Evolutionary conservation across 92 coral and sea anemone species (phyloP), one percentile per base, ranked within the genome.

Genomic region (Actinostola sp.): DNA sequence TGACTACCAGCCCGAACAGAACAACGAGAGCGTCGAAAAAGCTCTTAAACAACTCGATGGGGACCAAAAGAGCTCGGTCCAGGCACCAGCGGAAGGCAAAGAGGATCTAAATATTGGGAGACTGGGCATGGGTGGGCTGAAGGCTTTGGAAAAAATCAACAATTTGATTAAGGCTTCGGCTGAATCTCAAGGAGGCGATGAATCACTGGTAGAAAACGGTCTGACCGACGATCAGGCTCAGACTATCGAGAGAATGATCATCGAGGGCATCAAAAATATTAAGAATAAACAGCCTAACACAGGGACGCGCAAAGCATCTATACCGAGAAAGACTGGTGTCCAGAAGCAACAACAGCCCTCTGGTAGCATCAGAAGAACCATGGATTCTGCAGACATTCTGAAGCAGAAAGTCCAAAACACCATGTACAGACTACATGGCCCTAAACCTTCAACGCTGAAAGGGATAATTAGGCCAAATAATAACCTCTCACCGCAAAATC

Each of bases 171-270:
- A 90, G 55, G 97, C 96, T 2, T 93, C 98, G 0, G 98, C 96
- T 6, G 98, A 92, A 64, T 75, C 89, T 2, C 93, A 89, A 42
- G 92, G 88, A 0, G 92, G 91, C 10, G 97, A 89, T 43, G 89
- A 86, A n/a, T 83, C 71, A 17, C 53, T 66, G 38, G 25, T 88
- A 9, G 97, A 88, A n/a, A 92, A 89, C 46, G 84, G 91, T 2
- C 71, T 93, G 26, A 93, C 98, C 11, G 98, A 93, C 50, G 98
- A 91, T 15, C 98, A 93, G 57, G 98, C 96, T 56, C 96, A 91
- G 36, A 88, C 92, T 1, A 93, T 93, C 57, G 98, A 93, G 35
- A 76, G 98, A 60, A 93, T 93, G 98, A 93, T 93, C 23, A 95
- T 95, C 19, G 99, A 92, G 66, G 99, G 99, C 59, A 86, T 95